Base-by-base conservation (phyloP, 2,888 invertebrate genomes). In the Pseudococcus jackbeardsleyi region DNA sequence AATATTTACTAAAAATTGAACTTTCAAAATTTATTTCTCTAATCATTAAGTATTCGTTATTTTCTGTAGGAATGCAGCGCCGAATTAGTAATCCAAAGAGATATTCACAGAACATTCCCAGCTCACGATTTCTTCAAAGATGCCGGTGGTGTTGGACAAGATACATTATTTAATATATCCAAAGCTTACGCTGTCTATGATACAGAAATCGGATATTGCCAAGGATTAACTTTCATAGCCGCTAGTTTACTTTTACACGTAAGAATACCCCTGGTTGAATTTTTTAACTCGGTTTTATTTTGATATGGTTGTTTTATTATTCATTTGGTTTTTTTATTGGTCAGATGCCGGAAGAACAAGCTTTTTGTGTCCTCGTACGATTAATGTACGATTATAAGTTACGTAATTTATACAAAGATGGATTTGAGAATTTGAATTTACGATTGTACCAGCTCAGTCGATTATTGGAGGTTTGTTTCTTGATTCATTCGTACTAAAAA, bases 321-420 rank as follows among this genome's bases (percentile, higher is more conserved):
- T 33, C 26, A 1, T 33, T 33, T 33, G 26, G 26, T 79, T 19
- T 85, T 88, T 89, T 54, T 89, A 3, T 46, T 46, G 8, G 42
- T 89, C 91, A 99, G 98, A 99, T 99, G 99, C 99, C 99, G 0
- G 99, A 99, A 92, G 99, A 99, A 92, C 98, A 99, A 93, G 98
- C 99, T 0, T 99, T 99, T 92, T 98, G 98, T 91, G 96, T 99
- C 19, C 92, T 99, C 88, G 98, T 99, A 1, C 96, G 97, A 90
- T 94, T 99, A 33, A 99, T 99, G 99, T 99, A 97, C 92, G 96
- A 97, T 89, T 99, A 99, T 91, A 96, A 96, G 0, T 92, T 99
- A 88, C 94, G 99, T 54, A 97, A 99, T 92, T 93, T 99, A 84
- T 99, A 99, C 92, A 98, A 97, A 91, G 97, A 98, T 90, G 98